A percentile compares a stretch with the other conserved stretches of the same genome.
These are phyloP conservation scores for Crocuta crocuta DNA, from an alignment of 2,113 vertebrate genomes.

Conservation along the genomic window DNA sequence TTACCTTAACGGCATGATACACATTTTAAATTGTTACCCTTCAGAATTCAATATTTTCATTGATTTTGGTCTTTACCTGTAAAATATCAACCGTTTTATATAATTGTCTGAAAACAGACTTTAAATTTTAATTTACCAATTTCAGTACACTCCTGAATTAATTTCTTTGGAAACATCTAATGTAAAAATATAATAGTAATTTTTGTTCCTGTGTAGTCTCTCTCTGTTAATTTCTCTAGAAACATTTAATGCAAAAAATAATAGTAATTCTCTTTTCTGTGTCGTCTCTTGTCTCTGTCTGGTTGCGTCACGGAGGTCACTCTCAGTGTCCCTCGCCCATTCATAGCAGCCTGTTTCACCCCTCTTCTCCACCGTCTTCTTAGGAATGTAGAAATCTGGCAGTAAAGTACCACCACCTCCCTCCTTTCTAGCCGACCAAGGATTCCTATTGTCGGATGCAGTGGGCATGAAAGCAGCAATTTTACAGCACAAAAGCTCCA, in stretches of 20 bases:
- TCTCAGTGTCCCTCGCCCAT: conserved; percentile 82
- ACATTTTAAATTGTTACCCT: not conserved
- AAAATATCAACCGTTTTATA: not conserved
- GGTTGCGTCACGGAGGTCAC: conserved; percentile 70
- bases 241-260: not conserved
- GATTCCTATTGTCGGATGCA: conserved; percentile 91
- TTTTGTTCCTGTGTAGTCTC: conserved; percentile 66
- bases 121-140: conserved; percentile 52
- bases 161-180: conserved; percentile 26
- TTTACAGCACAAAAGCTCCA: conserved; percentile 93
- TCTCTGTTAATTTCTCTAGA: conserved; percentile 31
- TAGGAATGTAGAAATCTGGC: conserved; percentile 84
- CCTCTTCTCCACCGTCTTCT: conserved; percentile 66
- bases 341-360: conserved; percentile 74
- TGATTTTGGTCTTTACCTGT: conserved; percentile 20
- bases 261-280: not conserved
- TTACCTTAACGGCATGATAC: not conserved
- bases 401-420: conserved; percentile 82
- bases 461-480: conserved; percentile 93
- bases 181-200: conserved; percentile 29
- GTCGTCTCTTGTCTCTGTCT: conserved; percentile 70
- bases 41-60: not conserved
- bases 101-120: not conserved
- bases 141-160: conserved; percentile 29
- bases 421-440: conserved; percentile 82